phyloP scores from a whole-genome alignment of 2,888 invertebrate species.

The Mactromeris polynyma region DNA sequence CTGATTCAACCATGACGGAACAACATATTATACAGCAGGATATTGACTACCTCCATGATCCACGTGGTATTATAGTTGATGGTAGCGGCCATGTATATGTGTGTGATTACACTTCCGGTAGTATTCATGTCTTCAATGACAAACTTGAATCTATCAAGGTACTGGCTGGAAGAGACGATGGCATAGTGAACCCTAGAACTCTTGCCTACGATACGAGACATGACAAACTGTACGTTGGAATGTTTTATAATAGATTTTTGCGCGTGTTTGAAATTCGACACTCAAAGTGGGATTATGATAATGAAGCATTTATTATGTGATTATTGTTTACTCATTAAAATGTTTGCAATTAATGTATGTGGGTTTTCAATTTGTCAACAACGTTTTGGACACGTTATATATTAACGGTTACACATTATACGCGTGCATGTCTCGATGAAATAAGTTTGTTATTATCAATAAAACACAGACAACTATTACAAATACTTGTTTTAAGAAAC shows the following conservation, averaged over 20 bases:
- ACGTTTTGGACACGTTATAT: too few species aligned
- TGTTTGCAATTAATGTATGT: too few species aligned
- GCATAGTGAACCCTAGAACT: not conserved
- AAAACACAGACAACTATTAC: too few species aligned
- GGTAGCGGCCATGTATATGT: not conserved
- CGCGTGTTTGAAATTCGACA: not conserved
- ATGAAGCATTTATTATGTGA: not conserved
- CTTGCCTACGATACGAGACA: not conserved
- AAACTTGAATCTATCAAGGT: not conserved
- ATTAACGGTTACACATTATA: too few species aligned
- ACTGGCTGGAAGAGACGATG: not conserved
- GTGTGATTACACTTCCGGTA: not conserved
- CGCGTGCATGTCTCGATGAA: too few species aligned
- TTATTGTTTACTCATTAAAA: too few species aligned
- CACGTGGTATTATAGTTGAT: not conserved
- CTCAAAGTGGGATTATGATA: not conserved
- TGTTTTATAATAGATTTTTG: not conserved
- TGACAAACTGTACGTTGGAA: not conserved
- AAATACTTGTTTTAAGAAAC: too few species aligned
- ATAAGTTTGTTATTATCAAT: too few species aligned
- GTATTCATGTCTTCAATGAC: not conserved
- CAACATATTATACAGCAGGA: not conserved
- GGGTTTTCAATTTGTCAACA: too few species aligned
- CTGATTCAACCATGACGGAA: not conserved
- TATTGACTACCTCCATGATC: not conserved